phyloP scores from a whole-genome alignment of 2,113 vertebrate species.

The Ranitomeya variabilis region DNA sequence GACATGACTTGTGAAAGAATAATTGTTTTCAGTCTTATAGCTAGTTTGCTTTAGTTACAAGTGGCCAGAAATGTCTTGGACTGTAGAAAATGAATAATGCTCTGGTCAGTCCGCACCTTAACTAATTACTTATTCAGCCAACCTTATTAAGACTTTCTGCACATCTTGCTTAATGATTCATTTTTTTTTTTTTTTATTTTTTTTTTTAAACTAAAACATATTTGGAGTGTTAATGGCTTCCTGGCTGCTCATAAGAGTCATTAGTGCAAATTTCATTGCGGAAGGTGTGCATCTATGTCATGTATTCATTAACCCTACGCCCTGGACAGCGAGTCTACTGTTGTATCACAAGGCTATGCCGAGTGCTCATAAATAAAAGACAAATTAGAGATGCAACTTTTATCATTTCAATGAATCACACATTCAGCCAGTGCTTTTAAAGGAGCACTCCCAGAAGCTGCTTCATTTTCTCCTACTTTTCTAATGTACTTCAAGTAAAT shows the following conservation, averaged over 20 bases:
- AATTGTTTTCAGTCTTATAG: slow-evolving; percentile 4
- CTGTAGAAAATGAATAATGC: neutral
- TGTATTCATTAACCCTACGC: slow-evolving; percentile 32
- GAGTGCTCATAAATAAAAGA: neutral
- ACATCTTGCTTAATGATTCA: neutral
- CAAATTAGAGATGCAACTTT: neutral
- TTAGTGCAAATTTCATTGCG: neutral
- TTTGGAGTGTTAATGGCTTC: slow-evolving; percentile 24
- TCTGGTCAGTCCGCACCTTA: neutral
- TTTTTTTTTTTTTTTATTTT: neutral
- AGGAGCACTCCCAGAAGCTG: no score
- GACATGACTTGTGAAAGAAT: neutral
- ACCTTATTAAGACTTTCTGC: neutral
- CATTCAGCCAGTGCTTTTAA: neutral
- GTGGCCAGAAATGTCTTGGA: neutral
- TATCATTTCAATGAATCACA: neutral
- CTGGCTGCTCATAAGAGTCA: neutral
- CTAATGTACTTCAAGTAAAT: no score
- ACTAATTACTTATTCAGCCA: slow-evolving; percentile 4
- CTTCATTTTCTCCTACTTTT: no score
- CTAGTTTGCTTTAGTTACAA: neutral
- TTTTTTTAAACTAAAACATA: neutral
- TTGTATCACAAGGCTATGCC: neutral
- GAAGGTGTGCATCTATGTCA: slow-evolving; percentile 20
- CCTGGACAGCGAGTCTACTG: neutral